Conservation (phyloP, 2,113 vertebrate species). For the Takifugu flavidus region DNA sequence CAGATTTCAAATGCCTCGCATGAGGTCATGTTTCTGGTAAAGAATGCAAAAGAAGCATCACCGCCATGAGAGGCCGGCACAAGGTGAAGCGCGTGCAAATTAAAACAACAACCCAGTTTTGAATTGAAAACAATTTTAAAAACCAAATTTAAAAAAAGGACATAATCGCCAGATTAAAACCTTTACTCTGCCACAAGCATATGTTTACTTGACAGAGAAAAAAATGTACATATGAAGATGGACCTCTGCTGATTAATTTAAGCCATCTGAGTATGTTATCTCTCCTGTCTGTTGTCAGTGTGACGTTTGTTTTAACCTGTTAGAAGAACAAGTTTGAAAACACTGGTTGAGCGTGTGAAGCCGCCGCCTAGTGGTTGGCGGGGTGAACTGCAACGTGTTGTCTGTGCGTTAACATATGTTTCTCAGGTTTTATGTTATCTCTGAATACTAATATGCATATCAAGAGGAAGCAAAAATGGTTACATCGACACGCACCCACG, state of each 20-base stretch:
- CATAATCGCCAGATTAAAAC: conserved; percentile 20
- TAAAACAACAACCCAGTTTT: conserved; percentile 51
- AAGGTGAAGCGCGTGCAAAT: conserved; percentile 43
- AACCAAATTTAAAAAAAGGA: conserved; percentile 31
- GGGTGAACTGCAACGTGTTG: conserved; percentile 45
- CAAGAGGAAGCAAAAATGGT: conserved; percentile 51
- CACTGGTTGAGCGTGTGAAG: conserved; percentile 32
- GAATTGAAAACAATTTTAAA: conserved; percentile 46
- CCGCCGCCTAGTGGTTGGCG: conserved; percentile 29
- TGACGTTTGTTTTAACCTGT: conserved; percentile 41
- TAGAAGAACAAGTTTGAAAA: conserved; percentile 23
- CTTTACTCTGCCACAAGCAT: conserved; percentile 26
- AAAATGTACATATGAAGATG: conserved; percentile 43
- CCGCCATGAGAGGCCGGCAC: conserved; percentile 57
- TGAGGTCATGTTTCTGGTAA: conserved; percentile 34
- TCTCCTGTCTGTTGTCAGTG: conserved; percentile 37
- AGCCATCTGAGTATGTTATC: conserved; percentile 45
- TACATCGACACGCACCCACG: conserved; percentile 45
- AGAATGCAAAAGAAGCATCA: conserved; percentile 43
- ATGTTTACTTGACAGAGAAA: conserved; percentile 49
- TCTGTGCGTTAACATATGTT: conserved; percentile 65
- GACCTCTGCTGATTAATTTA: conserved; percentile 16
- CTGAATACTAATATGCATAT: conserved; percentile 65
- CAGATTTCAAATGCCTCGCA: conserved; percentile 49
- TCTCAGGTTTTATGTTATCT: conserved; percentile 70